Base-by-base conservation (phyloP, 2,888 invertebrate genomes). In the Linnaemya tessellans region DNA sequence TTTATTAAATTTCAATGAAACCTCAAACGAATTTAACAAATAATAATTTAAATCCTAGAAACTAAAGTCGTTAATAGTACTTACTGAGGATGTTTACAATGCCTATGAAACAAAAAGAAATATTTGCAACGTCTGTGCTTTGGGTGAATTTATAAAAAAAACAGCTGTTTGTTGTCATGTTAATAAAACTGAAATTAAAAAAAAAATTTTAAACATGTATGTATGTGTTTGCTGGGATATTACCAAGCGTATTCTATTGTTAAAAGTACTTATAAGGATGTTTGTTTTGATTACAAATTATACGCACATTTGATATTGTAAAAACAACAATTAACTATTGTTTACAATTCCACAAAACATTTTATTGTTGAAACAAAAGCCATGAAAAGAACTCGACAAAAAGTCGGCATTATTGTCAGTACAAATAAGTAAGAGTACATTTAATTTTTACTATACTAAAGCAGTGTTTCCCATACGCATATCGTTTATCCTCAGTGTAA, bases 281-380 rank as follows among this genome's bases (percentile, higher is more conserved):
- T 68, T 80, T 80, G 74, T 74, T 80, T 74, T 80, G 74, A 84
- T 74, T 75, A 74, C 74, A 84, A 84, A 84, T 78, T 82, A 82
- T 62, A 82, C 77, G 89, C 89, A 89, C 90, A 90, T 90, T 89
- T 90, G 88, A 88, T 87, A 88, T 84, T 87, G 86, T 88, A 89
- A 80, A 58, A 88, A 88, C 90, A 91, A 92, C 91, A 92, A 92
- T 92, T 92, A 91, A 91, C 89, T 71, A 85, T 82, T 85, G 79
- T 90, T 89, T 88, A 89, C 89, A 89, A 88, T 89, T 88, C 87
- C 87, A 86, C 81, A 88, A n/a, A 80, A 67, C 74, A 80, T 80
- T 80, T 80, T 68, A 73, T 80, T 82, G 71, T 82, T 82, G 35
- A 65, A 78, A 77, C 71, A 79, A 79, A 79, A 80, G 15, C 60